Evolutionary conservation across 2,888 invertebrate species (phyloP).

Genomic region (Octonoba sinensis): DNA sequence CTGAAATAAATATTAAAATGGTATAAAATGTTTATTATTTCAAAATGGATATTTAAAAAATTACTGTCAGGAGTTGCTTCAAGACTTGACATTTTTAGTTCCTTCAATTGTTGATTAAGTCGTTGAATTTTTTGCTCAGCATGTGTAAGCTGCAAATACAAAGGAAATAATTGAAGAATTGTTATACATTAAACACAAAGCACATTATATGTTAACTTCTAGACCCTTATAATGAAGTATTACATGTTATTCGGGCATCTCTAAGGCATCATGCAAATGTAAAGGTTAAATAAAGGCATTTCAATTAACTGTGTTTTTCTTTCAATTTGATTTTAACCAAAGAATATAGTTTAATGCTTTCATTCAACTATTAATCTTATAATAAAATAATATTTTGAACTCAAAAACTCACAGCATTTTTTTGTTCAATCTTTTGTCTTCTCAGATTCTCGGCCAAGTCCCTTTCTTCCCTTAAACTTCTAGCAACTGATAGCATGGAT

Average conservation of each 20-base stretch:
- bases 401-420: constrained; percentile 70
- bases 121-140: constrained; percentile 76
- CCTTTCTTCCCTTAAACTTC: constrained; percentile 75
- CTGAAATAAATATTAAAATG: background rate
- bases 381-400: background rate
- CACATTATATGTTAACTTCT: too few species aligned
- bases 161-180: too few species aligned
- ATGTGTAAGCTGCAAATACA: constrained; percentile 71
- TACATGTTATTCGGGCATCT: too few species aligned
- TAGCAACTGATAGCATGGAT: constrained; percentile 76
- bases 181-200: too few species aligned
- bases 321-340: too few species aligned
- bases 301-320: too few species aligned
- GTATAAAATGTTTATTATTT: too few species aligned
- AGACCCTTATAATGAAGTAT: too few species aligned
- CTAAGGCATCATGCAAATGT: too few species aligned
- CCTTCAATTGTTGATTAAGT: constrained; percentile 79
- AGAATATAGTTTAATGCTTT: background rate
- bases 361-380: background rate
- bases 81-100: constrained; percentile 75
- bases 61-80: constrained; percentile 77
- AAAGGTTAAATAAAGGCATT: too few species aligned
- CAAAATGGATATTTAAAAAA: constrained; percentile 14
- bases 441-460: constrained; percentile 76
- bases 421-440: constrained; percentile 76